Evolutionary conservation across 2,113 vertebrate species (phyloP).

Genomic region (Carlito syrichta): DNA sequence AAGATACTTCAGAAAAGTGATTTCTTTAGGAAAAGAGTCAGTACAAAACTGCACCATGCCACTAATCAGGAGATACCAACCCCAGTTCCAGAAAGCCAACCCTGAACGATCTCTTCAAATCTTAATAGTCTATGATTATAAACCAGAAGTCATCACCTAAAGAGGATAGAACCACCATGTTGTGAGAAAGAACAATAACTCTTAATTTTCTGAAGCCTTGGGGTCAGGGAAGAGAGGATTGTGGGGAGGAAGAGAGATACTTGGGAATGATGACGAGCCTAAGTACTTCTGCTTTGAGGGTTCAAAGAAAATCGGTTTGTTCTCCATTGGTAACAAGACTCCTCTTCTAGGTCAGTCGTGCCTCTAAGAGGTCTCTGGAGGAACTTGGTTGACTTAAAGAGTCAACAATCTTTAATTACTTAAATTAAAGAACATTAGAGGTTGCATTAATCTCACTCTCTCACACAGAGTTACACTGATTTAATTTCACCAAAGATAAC

Average conservation of each 20-base stretch:
- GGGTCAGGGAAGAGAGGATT: too few relatives aligned
- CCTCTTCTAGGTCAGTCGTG: not conserved
- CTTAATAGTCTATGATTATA: not conserved
- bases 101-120: not conserved
- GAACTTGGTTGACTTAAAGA: not conserved
- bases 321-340: not conserved
- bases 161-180: not conserved
- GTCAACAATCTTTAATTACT: not conserved
- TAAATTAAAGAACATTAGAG: not conserved
- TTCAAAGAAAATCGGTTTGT: not conserved
- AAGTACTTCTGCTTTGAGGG: not conserved
- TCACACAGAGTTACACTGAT: not conserved
- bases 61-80: not conserved
- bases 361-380: not conserved
- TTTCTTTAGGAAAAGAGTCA: not conserved
- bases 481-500: not conserved
- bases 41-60: not conserved
- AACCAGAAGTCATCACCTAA: not conserved
- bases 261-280: not conserved
- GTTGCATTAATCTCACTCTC: not conserved
- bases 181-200: not conserved
- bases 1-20: not conserved
- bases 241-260: not conserved
- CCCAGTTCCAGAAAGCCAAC: not conserved
- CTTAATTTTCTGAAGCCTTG: not conserved